A percentile compares a stretch with the other conserved stretches of the same genome.
These are phyloP conservation scores for Mythimna albipuncta DNA, from an alignment of 2,888 invertebrate species.

Conservation along the genomic window DNA sequence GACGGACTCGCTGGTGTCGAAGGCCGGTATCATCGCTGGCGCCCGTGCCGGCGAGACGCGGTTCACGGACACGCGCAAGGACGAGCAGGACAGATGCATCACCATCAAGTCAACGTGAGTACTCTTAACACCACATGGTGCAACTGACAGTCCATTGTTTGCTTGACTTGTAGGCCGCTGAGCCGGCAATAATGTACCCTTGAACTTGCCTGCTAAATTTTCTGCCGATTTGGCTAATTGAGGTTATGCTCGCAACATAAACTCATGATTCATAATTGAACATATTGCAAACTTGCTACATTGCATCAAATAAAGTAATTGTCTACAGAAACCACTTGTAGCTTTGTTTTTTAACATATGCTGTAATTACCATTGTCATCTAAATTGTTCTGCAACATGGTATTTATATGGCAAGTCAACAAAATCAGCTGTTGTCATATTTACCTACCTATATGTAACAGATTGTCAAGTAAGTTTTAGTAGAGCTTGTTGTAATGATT, in stretches of 20 bases:
- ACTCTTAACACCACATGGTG: conserved; percentile 71
- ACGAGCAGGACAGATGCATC: conserved; percentile 99
- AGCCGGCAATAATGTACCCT: conserved; percentile 51
- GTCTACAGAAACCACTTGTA: conserved; percentile 5
- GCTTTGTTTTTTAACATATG: background rate
- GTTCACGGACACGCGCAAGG: conserved; percentile 99
- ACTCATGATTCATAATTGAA: background rate
- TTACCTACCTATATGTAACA: no score
- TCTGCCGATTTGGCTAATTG: conserved; percentile 15
- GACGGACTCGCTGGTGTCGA: conserved; percentile 99
- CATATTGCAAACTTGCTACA: background rate
- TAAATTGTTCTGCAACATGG: conserved; percentile 26
- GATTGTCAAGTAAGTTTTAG: background rate
- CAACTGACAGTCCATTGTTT: conserved; percentile 65
- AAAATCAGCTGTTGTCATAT: conserved; percentile 38
- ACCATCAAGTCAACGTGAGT: conserved; percentile 99
- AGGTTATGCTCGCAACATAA: conserved; percentile 25
- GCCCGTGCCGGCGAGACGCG: conserved; percentile 99
- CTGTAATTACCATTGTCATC: conserved; percentile 9
- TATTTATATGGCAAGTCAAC: conserved; percentile 12
- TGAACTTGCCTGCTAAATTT: conserved; percentile 59
- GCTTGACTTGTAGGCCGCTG: conserved; percentile 3
- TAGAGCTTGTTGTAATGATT: background rate
- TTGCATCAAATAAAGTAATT: background rate
- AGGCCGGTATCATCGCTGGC: conserved; percentile 99